Evolutionary conservation across 2,113 vertebrate genomes (phyloP).

Genomic region (Pomatostomus ruficeps): DNA sequence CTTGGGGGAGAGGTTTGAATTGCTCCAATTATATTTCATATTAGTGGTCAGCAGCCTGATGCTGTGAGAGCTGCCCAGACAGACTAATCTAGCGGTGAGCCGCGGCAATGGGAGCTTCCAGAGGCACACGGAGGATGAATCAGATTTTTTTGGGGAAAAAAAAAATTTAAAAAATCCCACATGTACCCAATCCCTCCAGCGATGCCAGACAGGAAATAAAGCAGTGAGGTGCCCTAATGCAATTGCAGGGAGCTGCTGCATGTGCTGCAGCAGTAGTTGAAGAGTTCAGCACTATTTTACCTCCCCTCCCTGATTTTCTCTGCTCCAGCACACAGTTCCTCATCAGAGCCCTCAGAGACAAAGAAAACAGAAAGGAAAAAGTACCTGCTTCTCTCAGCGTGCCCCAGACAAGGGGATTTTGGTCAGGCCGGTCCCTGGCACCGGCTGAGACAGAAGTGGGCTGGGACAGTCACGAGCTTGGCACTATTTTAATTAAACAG

Average conservation of each 20-base stretch:
- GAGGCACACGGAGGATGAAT: neutral
- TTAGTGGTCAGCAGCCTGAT: constrained; percentile 41
- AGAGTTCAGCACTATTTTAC: neutral
- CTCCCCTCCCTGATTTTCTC: neutral
- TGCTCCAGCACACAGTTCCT: neutral
- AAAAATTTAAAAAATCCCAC: neutral
- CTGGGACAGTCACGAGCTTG: neutral
- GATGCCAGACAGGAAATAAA: constrained; percentile 13
- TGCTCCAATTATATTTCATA: constrained; percentile 61
- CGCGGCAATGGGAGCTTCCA: neutral
- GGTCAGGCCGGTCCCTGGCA: neutral
- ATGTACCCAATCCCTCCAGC: neutral
- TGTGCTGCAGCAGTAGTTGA: neutral
- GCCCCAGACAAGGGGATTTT: neutral
- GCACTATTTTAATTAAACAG: neutral
- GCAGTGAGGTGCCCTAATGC: neutral
- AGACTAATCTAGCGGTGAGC: neutral
- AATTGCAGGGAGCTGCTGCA: neutral
- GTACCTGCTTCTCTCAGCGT: neutral
- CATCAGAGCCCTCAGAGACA: neutral
- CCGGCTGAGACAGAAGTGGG: neutral
- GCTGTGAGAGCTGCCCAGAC: constrained; percentile 14
- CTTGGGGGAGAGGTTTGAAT: constrained; percentile 43
- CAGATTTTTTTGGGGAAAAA: neutral
- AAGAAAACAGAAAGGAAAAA: neutral